Conservation (phyloP, 1,140 invertebrate species). For the Charaxes varanes region DNA sequence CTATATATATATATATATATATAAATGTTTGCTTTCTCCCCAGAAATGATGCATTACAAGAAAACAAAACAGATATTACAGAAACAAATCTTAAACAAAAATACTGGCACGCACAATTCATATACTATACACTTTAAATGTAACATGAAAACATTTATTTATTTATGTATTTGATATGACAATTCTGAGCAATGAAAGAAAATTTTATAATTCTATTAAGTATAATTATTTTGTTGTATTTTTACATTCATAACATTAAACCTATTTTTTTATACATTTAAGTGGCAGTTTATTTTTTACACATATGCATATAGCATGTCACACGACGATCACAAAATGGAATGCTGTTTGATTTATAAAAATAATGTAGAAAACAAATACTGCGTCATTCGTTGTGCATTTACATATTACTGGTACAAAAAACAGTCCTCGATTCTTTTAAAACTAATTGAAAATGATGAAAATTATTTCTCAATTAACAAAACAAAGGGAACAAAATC, state of each 20-base stretch:
- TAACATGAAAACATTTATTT: constrained; percentile 2
- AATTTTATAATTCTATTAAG: not conserved
- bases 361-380: too few species aligned
- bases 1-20: too few species aligned
- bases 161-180: constrained; percentile 3
- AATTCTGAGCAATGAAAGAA: constrained; percentile 6
- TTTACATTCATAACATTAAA: constrained; percentile 2
- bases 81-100: constrained; percentile 10
- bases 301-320: constrained; percentile 4
- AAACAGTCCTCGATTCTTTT: too few species aligned
- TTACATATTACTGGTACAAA: too few species aligned
- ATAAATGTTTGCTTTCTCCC: too few species aligned
- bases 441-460: too few species aligned
- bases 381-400: too few species aligned
- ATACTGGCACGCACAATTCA: constrained; percentile 3
- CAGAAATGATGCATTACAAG: too few species aligned
- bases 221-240: not conserved
- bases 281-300: constrained; percentile 21
- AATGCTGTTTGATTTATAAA: constrained; percentile 9
- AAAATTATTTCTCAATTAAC: too few species aligned
- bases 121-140: too few species aligned
- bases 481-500: too few species aligned
- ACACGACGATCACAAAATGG: constrained; percentile 15
- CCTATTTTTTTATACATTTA: constrained; percentile 13
- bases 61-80: too few species aligned